These are phyloP conservation scores for Chamaetylas fuelleborni DNA, from an alignment of 2,113 vertebrate species.

Conservation along the genomic window DNA sequence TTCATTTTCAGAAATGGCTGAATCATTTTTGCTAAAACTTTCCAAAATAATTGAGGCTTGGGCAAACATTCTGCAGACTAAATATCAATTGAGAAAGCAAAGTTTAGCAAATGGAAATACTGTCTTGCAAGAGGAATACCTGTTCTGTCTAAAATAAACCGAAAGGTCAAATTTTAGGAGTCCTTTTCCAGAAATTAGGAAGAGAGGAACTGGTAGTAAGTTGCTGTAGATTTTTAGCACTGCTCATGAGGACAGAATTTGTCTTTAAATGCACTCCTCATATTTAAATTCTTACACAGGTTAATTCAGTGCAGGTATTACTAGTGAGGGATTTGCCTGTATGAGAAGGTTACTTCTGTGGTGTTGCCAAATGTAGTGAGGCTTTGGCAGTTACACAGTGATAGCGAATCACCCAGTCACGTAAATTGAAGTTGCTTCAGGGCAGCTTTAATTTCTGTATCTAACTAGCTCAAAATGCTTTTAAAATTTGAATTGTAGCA, in stretches of 20 bases:
- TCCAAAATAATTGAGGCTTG: conserved; percentile 31
- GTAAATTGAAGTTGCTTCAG: background rate
- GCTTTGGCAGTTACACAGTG: conserved; percentile 6
- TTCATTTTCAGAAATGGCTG: conserved; percentile 59
- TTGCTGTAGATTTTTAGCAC: background rate
- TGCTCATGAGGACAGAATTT: background rate
- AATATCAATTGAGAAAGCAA: background rate
- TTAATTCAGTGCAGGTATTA: conserved; percentile 21
- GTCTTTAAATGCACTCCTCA: background rate
- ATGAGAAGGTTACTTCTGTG: conserved; percentile 17
- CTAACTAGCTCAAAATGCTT: conserved; percentile 37
- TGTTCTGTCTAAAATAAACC: background rate
- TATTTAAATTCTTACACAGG: background rate
- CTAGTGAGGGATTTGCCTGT: background rate
- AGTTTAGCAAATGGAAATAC: background rate
- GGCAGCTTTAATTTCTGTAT: conserved; percentile 26
- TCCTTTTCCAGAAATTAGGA: background rate
- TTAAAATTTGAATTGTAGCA: background rate
- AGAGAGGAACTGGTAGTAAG: background rate
- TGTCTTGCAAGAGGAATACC: background rate
- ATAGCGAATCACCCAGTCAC: conserved; percentile 41
- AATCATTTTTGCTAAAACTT: conserved; percentile 62
- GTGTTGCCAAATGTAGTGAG: conserved; percentile 34
- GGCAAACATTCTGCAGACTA: background rate
- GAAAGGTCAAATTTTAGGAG: background rate